Conservation (phyloP, 1,140 invertebrate genomes). For the Gyrodactylus salaris region DNA sequence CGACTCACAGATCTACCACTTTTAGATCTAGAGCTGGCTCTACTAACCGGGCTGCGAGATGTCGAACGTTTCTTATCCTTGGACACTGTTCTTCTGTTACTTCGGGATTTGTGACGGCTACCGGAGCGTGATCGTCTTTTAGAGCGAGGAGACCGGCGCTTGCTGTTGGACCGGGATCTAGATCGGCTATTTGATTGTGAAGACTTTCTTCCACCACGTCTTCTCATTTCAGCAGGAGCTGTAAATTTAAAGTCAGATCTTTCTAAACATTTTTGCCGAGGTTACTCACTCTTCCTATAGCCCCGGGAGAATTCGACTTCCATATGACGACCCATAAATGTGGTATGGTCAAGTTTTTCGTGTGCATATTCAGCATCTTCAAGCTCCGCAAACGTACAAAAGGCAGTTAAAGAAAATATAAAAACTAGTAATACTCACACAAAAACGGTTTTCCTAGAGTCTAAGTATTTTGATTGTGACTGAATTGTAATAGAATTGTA, state of each 20-base stretch:
- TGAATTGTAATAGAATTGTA: neutral
- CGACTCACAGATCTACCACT: no score
- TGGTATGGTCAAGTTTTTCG: slow-evolving; percentile 19
- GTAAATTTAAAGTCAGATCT: neutral
- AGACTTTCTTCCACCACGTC: neutral
- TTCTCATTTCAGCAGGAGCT: slow-evolving; percentile 5
- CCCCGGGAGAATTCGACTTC: slow-evolving; percentile 27
- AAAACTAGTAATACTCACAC: neutral
- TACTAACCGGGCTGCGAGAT: no score
- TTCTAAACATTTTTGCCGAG: neutral
- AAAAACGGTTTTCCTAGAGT: no score
- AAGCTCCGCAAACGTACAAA: slow-evolving; percentile 19
- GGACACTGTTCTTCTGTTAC: no score
- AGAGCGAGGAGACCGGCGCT: no score
- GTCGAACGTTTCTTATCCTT: no score
- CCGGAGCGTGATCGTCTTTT: no score
- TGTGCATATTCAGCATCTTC: slow-evolving; percentile 26
- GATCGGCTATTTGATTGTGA: neutral
- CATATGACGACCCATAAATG: slow-evolving; percentile 21
- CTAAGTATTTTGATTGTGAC: no score
- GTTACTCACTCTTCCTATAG: slow-evolving; percentile 22
- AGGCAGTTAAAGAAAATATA: neutral
- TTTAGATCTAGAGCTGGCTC: no score
- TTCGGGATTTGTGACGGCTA: no score
- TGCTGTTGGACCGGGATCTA: neutral